These are phyloP conservation scores for Pangasius macronema DNA, from an alignment of 2,797 vertebrate species.

Conservation along the genomic window DNA sequence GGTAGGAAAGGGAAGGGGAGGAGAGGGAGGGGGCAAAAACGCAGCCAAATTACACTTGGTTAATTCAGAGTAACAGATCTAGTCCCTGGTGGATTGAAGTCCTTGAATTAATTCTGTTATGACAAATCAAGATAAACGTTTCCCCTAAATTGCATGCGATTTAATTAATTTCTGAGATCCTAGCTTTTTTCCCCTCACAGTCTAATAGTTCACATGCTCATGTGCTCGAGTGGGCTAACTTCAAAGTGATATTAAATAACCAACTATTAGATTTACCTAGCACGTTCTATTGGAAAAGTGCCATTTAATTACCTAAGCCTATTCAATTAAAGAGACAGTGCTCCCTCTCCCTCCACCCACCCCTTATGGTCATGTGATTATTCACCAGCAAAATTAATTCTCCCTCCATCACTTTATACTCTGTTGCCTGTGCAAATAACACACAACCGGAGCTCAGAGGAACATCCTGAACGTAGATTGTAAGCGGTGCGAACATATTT, in stretches of 20 bases:
- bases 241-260: constrained; percentile 99
- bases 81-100: constrained; percentile 99
- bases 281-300: constrained; percentile 99
- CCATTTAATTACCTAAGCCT: constrained; percentile 99
- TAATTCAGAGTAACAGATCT: constrained; percentile 99
- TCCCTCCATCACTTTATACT: constrained; percentile 56
- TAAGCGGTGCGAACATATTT: neutral
- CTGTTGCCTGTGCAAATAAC: constrained; percentile 70
- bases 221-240: constrained; percentile 96
- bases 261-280: constrained; percentile 99
- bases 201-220: constrained; percentile 98
- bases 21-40: constrained; percentile 45
- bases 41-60: constrained; percentile 98
- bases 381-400: constrained; percentile 89
- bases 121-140: constrained; percentile 99
- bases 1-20: constrained; percentile 37
- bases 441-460: constrained; percentile 48
- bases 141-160: constrained; percentile 99
- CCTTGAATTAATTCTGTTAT: constrained; percentile 99
- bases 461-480: neutral
- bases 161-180: constrained; percentile 99
- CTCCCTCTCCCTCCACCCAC: constrained; percentile 64
- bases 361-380: constrained; percentile 89
- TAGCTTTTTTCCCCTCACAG: constrained; percentile 73
- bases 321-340: constrained; percentile 99